A percentile compares a stretch with the other conserved stretches of the same genome.
Conservation (phyloP, 2,888 invertebrate species). For the Xanthorhoe spadicearia region DNA sequence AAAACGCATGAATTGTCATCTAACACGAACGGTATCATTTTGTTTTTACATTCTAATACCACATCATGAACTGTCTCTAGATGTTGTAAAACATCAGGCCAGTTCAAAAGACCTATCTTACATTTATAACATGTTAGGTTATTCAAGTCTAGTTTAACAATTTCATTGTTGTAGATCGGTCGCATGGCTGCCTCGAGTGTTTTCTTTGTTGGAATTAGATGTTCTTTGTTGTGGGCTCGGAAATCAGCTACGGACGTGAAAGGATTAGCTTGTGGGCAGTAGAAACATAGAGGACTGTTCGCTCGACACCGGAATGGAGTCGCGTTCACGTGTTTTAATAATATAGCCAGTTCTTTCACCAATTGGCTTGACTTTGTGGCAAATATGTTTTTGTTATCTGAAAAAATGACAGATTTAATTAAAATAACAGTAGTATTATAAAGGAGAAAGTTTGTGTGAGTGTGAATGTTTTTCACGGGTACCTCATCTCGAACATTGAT, state of each 20-base stretch:
- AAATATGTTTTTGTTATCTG: constrained; percentile 7
- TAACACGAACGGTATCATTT: constrained; percentile 61
- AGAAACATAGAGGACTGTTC: constrained; percentile 58
- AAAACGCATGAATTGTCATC: constrained; percentile 55
- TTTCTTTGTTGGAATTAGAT: constrained; percentile 38
- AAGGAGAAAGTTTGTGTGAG: no score
- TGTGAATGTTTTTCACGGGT: no score
- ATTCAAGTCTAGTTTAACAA: constrained; percentile 63
- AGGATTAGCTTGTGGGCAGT: constrained; percentile 55
- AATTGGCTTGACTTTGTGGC: constrained; percentile 40
- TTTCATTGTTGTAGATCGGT: constrained; percentile 63
- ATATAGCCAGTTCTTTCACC: constrained; percentile 56
- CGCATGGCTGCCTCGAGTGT: constrained; percentile 57
- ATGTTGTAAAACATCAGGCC: constrained; percentile 66
- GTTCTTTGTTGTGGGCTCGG: constrained; percentile 47
- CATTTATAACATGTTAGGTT: constrained; percentile 52
- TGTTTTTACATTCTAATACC: constrained; percentile 55
- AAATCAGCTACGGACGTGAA: constrained; percentile 59
- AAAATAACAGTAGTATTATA: no score
- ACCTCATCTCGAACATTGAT: no score
- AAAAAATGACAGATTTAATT: background rate
- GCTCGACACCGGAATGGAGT: constrained; percentile 60
- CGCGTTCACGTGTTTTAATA: constrained; percentile 63
- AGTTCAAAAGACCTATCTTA: constrained; percentile 43
- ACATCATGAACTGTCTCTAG: constrained; percentile 53